Evolutionary conservation across 2,888 invertebrate species (phyloP).

Genomic region (Volucella inanis): DNA sequence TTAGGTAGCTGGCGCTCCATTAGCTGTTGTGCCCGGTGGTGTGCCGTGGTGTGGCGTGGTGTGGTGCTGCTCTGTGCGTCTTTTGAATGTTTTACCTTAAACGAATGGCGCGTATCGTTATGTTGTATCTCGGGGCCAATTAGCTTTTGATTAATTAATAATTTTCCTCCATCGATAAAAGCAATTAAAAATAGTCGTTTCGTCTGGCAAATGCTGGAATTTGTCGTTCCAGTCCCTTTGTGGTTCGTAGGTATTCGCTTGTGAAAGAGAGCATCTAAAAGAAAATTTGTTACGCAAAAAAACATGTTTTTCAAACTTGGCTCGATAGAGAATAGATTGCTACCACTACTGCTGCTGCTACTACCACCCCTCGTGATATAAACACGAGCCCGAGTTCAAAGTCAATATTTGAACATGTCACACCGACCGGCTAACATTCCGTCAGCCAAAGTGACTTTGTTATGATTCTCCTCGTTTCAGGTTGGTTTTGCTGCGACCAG

Average conservation of each 20-base stretch:
- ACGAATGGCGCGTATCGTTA: not conserved
- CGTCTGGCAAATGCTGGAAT: not conserved
- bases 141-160: constrained; percentile 27
- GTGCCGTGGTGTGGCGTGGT: too few relatives aligned
- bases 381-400: constrained; percentile 48
- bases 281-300: constrained; percentile 51
- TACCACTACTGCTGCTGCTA: not conserved
- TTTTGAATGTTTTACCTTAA: not conserved
- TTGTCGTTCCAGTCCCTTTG: not conserved
- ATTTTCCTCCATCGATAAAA: not conserved
- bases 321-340: not conserved
- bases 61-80: constrained; percentile 10
- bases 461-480: constrained; percentile 9
- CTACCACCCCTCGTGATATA: constrained; percentile 34
- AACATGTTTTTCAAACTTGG: constrained; percentile 23
- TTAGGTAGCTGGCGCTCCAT: too few relatives aligned
- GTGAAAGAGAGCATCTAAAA: constrained; percentile 23
- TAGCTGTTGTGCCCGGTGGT: too few relatives aligned
- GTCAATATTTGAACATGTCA: constrained; percentile 64
- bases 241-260: not conserved
- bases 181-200: not conserved
- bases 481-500: constrained; percentile 18
- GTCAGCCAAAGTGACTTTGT: constrained; percentile 48
- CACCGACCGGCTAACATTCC: constrained; percentile 9
- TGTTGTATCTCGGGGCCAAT: not conserved